Evolutionary conservation across 1,140 invertebrate species (phyloP), one percentile per base, ranked within the genome.

Genomic region (Lasaia peninsularis): DNA sequence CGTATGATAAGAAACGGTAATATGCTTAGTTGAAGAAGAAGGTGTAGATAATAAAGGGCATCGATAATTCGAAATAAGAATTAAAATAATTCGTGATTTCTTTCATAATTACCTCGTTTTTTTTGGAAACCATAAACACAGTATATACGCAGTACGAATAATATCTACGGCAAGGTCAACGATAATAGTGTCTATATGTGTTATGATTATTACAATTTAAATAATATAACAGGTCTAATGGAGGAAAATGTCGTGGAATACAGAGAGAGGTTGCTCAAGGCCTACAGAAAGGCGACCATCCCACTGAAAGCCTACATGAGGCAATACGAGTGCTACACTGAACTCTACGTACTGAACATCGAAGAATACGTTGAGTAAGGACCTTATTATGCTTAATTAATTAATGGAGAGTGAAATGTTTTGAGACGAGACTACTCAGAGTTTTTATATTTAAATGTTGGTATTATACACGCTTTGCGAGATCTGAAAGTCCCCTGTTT

Each of bases 261-360:
- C 35, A 84, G 91, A 20, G 83, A 92, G 10, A 71, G 90, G 2
- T 71, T 94, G 20, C 63, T 83, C 0, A 66, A 71, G 10, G 91
- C 92, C n/a, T 93, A 94, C 66, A 71, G 84, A n/a, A 91, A 92
- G 67, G 87, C 93, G 0, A 75, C 92, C 0, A 92, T 95, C 53
- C 93, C 94, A 1, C 80, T 95, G 8, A 75, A 79, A 51, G 91
- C 92, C 0, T 93, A 93, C 65, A 84, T 90, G 18, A 80, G 76
- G 0, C 85, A 92, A 60, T 93, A 90, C 65, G 78, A 91, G 2
- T 77, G 90, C 33, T 91, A 91, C 60, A 65, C 77, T n/a, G 87
- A 90, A 0, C 80, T 93, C 8, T 92, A 78, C 55, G 75, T 75
- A 33, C 61, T 93, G 34, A 76, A 92, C 58, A 80, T 92, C 2